Evolutionary conservation across 1,140 invertebrate genomes (phyloP).

Genomic region (Catajapyx aquilonaris): DNA sequence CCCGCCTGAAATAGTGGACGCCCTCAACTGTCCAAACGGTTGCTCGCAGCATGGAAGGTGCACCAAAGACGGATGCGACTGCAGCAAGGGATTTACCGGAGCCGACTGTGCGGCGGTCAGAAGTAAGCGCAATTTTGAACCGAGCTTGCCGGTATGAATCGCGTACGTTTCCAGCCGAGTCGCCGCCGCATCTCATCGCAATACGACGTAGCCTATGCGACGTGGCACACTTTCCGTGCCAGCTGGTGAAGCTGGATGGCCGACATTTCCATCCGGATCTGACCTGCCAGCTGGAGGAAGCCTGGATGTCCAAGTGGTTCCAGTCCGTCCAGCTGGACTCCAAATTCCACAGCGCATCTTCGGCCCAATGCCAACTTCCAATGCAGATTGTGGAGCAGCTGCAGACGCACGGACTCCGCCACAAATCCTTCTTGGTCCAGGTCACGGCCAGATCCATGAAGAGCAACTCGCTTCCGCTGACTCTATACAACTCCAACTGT

Average conservation of each 20-base stretch:
- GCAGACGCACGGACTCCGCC: background rate
- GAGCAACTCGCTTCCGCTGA: conserved; percentile 2
- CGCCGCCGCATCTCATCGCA: background rate
- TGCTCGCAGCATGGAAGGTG: conserved; percentile 9
- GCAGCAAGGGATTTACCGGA: conserved; percentile 9
- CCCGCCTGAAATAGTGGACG: conserved; percentile 8
- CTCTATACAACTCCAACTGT: conserved; percentile 7
- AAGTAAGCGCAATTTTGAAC: no score
- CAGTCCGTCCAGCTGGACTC: background rate
- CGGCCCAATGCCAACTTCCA: background rate
- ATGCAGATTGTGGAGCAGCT: background rate
- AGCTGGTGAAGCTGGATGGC: background rate
- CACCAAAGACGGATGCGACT: conserved; percentile 8
- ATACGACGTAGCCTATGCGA: background rate
- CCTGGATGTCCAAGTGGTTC: no score
- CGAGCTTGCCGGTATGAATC: no score
- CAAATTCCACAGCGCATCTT: background rate
- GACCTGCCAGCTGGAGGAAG: no score
- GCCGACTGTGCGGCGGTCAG: conserved; percentile 6
- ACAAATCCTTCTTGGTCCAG: background rate
- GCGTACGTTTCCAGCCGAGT: no score
- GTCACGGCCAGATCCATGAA: background rate
- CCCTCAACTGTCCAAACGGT: conserved; percentile 9
- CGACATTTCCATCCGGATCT: no score
- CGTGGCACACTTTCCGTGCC: background rate